Evolutionary conservation across 2,797 vertebrate genomes (phyloP).

Genomic region (Threskiornis aethiopicus): DNA sequence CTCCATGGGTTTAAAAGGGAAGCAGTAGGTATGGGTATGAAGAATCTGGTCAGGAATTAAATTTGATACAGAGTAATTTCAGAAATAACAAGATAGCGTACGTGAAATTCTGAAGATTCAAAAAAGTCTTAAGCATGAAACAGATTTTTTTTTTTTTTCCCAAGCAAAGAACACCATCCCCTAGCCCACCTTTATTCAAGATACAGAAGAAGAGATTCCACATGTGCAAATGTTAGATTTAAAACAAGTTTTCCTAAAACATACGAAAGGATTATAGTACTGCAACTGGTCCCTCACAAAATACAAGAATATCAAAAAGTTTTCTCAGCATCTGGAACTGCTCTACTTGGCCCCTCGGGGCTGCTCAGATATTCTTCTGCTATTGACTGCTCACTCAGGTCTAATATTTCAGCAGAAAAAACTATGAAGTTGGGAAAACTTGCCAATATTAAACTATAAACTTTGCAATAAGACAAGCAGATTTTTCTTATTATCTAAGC

Average conservation of each 20-base stretch:
- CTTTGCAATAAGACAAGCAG: background rate
- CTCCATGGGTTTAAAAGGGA: background rate
- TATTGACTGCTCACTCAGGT: background rate
- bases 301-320: background rate
- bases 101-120: background rate
- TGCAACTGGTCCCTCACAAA: background rate
- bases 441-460: background rate
- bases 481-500: slow-evolving; percentile 7
- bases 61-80: background rate
- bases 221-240: background rate
- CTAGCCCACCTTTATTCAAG: background rate
- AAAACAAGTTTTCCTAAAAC: background rate
- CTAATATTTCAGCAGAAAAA: slow-evolving; percentile 41
- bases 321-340: slow-evolving; percentile 28
- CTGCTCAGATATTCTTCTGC: slow-evolving; percentile 21
- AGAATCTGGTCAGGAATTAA: background rate
- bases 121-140: background rate
- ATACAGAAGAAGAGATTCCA: background rate
- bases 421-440: background rate
- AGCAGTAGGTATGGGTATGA: background rate
- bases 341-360: background rate
- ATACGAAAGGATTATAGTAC: background rate
- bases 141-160: background rate
- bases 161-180: background rate
- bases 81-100: background rate